phyloP scores from a whole-genome alignment of 2,113 vertebrate species.

The Cromileptes altivelis region DNA sequence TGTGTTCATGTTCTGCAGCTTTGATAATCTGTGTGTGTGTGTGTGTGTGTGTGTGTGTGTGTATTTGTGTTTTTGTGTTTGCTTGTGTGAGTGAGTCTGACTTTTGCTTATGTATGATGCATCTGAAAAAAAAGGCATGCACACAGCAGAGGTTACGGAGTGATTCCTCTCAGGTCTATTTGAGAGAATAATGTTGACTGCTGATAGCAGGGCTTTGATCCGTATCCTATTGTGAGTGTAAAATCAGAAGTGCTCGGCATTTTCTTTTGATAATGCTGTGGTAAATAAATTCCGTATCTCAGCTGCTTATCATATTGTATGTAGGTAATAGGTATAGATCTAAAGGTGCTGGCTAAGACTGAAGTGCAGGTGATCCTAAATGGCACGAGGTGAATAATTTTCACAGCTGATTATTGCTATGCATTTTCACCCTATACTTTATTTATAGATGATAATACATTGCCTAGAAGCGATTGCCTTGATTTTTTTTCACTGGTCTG shows the following conservation, averaged over 20 bases:
- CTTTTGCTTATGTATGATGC: constrained; percentile 63
- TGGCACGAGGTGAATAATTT: constrained; percentile 52
- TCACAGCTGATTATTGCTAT: constrained; percentile 51
- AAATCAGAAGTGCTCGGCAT: constrained; percentile 71
- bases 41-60: constrained; percentile 16
- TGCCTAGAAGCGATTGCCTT: constrained; percentile 14
- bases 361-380: constrained; percentile 42
- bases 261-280: constrained; percentile 68
- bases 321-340: constrained; percentile 35
- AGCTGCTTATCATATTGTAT: constrained; percentile 58
- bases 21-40: constrained; percentile 21
- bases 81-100: constrained; percentile 8
- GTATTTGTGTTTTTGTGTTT: constrained; percentile 39
- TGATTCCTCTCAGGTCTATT: constrained; percentile 63
- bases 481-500: constrained; percentile 20
- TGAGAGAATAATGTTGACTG: constrained; percentile 72
- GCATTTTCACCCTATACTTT: constrained; percentile 28
- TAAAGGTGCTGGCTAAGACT: constrained; percentile 67
- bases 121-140: constrained; percentile 27
- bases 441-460: constrained; percentile 55
- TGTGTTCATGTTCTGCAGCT: constrained; percentile 35
- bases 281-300: constrained; percentile 69
- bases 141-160: constrained; percentile 64
- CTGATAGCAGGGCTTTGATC: constrained; percentile 79
- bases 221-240: constrained; percentile 77